Conservation (phyloP, 2,113 vertebrate species). For the Notarius quadriscutis region DNA sequence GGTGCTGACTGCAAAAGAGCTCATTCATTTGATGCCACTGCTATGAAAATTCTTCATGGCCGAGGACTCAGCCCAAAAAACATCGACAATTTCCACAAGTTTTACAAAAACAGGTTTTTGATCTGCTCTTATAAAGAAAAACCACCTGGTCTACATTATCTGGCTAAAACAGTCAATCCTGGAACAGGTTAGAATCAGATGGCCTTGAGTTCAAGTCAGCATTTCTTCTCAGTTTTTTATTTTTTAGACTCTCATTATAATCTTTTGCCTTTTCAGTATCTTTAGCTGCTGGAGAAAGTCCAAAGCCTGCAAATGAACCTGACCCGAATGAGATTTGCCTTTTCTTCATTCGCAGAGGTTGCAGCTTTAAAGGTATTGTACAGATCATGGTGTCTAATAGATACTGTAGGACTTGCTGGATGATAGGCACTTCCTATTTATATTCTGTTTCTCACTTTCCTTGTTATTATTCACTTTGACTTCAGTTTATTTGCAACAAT, state of each 20-base stretch:
- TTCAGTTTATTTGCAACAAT: neutral
- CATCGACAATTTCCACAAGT: constrained; percentile 52
- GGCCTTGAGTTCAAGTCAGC: neutral
- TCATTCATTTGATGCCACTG: constrained; percentile 55
- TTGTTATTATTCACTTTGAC: neutral
- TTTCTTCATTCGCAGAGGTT: constrained; percentile 77
- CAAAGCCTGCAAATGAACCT: constrained; percentile 53
- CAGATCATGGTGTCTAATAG: neutral
- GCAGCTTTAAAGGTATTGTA: constrained; percentile 82
- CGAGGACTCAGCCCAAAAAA: constrained; percentile 61
- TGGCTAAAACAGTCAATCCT: neutral
- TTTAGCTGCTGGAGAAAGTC: neutral
- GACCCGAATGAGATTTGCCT: constrained; percentile 85
- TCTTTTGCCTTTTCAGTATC: constrained; percentile 21
- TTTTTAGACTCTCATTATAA: neutral
- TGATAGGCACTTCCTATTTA: neutral
- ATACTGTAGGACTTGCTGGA: neutral
- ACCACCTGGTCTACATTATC: neutral
- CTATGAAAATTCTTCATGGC: constrained; percentile 53
- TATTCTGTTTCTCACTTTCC: neutral
- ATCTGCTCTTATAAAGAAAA: constrained; percentile 49
- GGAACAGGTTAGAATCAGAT: constrained; percentile 25
- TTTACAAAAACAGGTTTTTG: constrained; percentile 70
- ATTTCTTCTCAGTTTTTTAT: neutral
- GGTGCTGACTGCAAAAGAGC: constrained; percentile 62